Base-by-base conservation (phyloP, 2,888 invertebrate species). In the Acanthosepion lycidas region DNA sequence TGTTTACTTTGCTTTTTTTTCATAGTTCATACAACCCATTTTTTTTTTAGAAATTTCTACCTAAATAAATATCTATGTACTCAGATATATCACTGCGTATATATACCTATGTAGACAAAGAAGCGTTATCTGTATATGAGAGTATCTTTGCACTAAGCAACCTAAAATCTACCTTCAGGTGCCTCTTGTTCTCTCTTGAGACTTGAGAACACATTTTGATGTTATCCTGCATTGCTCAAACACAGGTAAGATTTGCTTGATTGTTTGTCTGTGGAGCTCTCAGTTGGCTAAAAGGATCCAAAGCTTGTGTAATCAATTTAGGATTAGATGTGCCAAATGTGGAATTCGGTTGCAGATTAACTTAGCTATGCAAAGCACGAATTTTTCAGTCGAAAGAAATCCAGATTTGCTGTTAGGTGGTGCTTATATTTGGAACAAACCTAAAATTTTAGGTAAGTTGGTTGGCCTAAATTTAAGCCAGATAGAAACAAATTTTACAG, bases 251-350 rank as follows among this genome's bases (percentile, higher is more conserved):
- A 78, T 78, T 78, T 78, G n/a, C 78, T 23, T n/a, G n/a, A 78
- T 78, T 78, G n/a, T 78, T 15, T 33, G 78, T n/a, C 78, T 78
- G n/a, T 33, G 78, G 15, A 78, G n/a, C 12, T 78, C 78, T 15
- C 78, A 78, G n/a, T n/a, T 33, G n/a, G 78, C 78, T 78, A 78
- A 78, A 78, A 33, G 78, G n/a, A 78, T n/a, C 78, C n/a, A 78
- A 78, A n/a, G 4, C 78, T 33, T n/a, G n/a, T n/a, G n/a, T 78
- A 78, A 78, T 78, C 78, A 78, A 33, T 78, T 78, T 33, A 33
- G 78, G 78, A 78, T 78, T 78, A 78, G 78, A 78, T 78, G 78
- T 33, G 78, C 78, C 78, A 78, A 78, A 78, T 33, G n/a, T n/a
- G 78, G 78, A 78, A 78, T 33, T n/a, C 23, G 15, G n/a, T 5